These are phyloP conservation scores for Heteromurus nitidus DNA, from an alignment of 2,888 invertebrate species.

Conservation along the genomic window DNA sequence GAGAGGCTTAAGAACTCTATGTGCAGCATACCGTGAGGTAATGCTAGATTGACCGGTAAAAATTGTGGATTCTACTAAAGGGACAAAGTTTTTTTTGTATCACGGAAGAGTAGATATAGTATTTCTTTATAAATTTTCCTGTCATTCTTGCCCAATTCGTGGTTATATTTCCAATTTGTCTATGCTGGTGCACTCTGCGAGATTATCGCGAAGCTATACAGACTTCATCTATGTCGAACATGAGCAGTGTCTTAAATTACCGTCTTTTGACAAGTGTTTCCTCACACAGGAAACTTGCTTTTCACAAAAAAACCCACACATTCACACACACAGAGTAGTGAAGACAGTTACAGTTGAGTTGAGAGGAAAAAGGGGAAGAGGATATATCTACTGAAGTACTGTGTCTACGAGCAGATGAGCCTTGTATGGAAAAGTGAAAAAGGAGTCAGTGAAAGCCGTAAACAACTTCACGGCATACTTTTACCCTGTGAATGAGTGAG, in stretches of 20 bases:
- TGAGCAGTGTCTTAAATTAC: conserved; percentile 64
- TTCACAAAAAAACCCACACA: conserved; percentile 31
- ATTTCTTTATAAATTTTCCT: not conserved
- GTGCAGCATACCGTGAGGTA: not conserved
- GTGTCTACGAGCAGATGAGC: conserved; percentile 42
- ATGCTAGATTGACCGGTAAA: conserved; percentile 17
- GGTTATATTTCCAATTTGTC: conserved; percentile 6
- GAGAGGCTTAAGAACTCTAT: not conserved
- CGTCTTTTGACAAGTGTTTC: conserved; percentile 63
- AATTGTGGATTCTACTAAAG: not conserved
- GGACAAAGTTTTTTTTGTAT: no score
- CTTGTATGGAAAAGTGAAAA: conserved; percentile 21
- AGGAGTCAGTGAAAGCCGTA: conserved; percentile 47
- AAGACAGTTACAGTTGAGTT: conserved; percentile 17
- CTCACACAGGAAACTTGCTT: conserved; percentile 63
- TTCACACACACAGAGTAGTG: not conserved
- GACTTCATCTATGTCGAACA: conserved; percentile 53
- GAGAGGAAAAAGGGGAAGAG: conserved; percentile 29
- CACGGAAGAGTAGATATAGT: no score
- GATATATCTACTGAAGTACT: conserved; percentile 6
- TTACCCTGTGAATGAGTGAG: not conserved
- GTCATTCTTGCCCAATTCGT: not conserved
- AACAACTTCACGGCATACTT: conserved; percentile 54
- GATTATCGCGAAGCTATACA: conserved; percentile 45
- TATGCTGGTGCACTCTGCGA: conserved; percentile 16